Base-by-base conservation (phyloP, 2,113 vertebrate species). In the Melanocharis versteri region DNA sequence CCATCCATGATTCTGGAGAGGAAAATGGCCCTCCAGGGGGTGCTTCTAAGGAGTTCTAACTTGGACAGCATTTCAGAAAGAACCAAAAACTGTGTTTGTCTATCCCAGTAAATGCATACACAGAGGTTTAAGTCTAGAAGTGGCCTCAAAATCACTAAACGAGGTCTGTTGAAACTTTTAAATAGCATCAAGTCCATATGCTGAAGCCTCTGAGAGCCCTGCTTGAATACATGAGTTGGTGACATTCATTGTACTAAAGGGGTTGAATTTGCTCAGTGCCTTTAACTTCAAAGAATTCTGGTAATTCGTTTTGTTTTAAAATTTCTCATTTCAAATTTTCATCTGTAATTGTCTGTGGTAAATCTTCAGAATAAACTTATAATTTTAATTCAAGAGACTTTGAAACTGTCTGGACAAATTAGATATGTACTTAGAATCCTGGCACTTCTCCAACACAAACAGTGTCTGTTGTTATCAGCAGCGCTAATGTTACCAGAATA, bases 381-480 rank as follows among this genome's bases (percentile, higher is more conserved):
- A 79, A 92, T 96, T 95, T 97, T 83, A 91, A 95, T 94, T 91
- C 75, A 89, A 89, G 88, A 93, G 57, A 90, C 56, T 84, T 93
- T 91, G 81, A 96, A 96, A 94, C 94, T 95, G 83, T 90, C 91
- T 96, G 96, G 90, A 96, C 71, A 91, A 96, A 95, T 97, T 94
- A 96, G 88, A 88, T 80, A 83, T 33, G 69, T 94, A 76, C 94
- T 97, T 94, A 93, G 73, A 86, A 88, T 58, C 16, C 47, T 94
- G 97, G 95, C 88, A 71, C 23, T 79, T 85, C 54, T 95, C 94
- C 97, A 97, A 96, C 81, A 86, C 50, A 96, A 97, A 92, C 81
- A 93, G 30, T 64, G 78, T 86, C 87, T 96, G 83, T 94, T 97
- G 90, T 93, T 96, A 97, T 97, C 96, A 92, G 70, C 94, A 87